Conservation (phyloP, 2,888 invertebrate species). For the Tetragonula carbonaria region DNA sequence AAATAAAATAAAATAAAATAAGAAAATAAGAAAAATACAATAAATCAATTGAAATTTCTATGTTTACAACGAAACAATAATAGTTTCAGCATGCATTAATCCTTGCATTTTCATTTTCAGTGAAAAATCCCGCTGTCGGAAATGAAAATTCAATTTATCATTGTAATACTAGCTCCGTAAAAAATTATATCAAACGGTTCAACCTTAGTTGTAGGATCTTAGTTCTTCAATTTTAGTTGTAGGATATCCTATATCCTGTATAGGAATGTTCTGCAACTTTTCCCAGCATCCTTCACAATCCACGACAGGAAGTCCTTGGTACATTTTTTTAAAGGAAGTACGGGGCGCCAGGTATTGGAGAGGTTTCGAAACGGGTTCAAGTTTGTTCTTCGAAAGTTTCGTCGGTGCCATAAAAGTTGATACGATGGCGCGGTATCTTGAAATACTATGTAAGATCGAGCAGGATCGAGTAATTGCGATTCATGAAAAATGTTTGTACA, state of each 20-base stretch:
- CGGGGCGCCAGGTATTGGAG: conserved; percentile 17
- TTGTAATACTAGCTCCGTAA: not conserved
- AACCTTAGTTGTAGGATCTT: not conserved
- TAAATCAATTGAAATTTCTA: too few relatives aligned
- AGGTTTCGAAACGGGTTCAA: conserved; percentile 28
- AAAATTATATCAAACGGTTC: not conserved
- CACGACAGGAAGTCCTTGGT: conserved; percentile 19
- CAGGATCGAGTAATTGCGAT: conserved; percentile 18
- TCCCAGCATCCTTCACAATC: conserved; percentile 22
- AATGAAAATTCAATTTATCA: not conserved
- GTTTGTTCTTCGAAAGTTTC: conserved; percentile 31
- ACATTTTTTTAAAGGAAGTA: conserved; percentile 22
- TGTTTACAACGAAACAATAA: too few relatives aligned
- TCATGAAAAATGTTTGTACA: conserved; percentile 15
- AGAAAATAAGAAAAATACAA: not conserved
- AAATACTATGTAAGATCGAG: conserved; percentile 22
- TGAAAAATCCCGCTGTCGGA: too few relatives aligned
- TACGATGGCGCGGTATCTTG: conserved; percentile 1
- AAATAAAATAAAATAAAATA: not conserved
- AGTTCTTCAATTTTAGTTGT: not conserved
- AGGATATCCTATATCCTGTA: not conserved
- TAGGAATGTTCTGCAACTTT: conserved; percentile 13
- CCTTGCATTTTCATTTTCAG: too few relatives aligned
- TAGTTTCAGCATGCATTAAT: too few relatives aligned
- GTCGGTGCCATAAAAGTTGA: conserved; percentile 30